Conservation (phyloP, 2,888 invertebrate genomes). For the Pterostichus madidus region DNA sequence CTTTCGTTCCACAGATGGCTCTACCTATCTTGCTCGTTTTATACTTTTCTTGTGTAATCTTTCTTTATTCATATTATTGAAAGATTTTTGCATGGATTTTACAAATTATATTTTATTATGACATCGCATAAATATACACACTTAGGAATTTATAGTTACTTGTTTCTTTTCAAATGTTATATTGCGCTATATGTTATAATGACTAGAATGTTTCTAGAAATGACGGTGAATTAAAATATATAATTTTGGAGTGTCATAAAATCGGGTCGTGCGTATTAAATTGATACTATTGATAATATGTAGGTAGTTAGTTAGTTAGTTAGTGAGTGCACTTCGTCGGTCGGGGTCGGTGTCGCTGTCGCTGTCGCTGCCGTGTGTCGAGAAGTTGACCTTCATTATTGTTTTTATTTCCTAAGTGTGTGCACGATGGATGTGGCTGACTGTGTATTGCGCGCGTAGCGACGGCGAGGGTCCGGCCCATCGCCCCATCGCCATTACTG, state of each 20-base stretch:
- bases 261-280: no score
- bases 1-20: slow-evolving; percentile 49
- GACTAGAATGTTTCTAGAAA: neutral
- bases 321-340: slow-evolving; percentile 10
- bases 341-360: neutral
- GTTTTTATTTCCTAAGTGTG: slow-evolving; percentile 79
- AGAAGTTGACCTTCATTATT: slow-evolving; percentile 98
- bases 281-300: no score
- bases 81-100: slow-evolving; percentile 37
- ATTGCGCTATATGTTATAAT: slow-evolving; percentile 6
- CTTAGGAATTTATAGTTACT: slow-evolving; percentile 41
- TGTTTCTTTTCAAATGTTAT: slow-evolving; percentile 14
- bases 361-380: slow-evolving; percentile 79
- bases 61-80: slow-evolving; percentile 9
- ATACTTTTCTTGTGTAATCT: slow-evolving; percentile 11
- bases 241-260: no score
- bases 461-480: neutral
- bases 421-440: slow-evolving; percentile 68
- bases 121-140: slow-evolving; percentile 38
- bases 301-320: neutral
- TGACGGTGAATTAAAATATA: no score
- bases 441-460: slow-evolving; percentile 1
- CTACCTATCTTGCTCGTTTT: slow-evolving; percentile 29
- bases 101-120: slow-evolving; percentile 30
- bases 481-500: slow-evolving; percentile 45